Conservation (phyloP, 2,113 vertebrate genomes). For the Ctenodactylus gundi region DNA sequence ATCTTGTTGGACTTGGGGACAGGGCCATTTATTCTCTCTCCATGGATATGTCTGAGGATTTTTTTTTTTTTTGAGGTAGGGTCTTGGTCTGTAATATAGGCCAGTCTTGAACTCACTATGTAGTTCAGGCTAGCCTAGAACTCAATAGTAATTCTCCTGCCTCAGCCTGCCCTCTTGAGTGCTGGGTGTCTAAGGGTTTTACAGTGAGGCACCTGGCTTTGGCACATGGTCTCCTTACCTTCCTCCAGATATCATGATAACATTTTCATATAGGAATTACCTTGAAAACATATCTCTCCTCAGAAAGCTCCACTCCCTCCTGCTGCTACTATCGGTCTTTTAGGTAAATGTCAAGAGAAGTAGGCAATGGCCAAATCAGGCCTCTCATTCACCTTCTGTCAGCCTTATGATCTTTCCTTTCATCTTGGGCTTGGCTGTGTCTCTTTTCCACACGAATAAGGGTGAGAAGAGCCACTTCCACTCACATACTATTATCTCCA, state of each 20-base stretch:
- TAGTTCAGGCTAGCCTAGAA: no score
- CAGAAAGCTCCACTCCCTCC: not conserved
- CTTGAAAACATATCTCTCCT: slow-evolving; percentile 6
- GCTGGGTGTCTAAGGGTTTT: slow-evolving; percentile 4
- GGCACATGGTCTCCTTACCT: not conserved
- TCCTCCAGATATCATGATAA: slow-evolving; percentile 16
- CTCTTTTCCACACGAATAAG: not conserved
- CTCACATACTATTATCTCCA: not conserved
- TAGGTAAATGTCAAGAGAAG: not conserved
- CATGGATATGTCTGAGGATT: not conserved
- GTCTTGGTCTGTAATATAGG: no score
- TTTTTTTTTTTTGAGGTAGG: no score
- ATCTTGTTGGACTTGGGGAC: not conserved
- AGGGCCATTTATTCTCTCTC: not conserved
- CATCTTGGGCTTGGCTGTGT: not conserved
- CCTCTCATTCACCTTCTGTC: not conserved
- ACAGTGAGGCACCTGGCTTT: slow-evolving; percentile 6
- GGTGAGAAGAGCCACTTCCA: not conserved
- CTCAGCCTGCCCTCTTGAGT: no score
- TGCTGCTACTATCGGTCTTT: not conserved
- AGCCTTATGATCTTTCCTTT: slow-evolving; percentile 24
- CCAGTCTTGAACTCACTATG: no score
- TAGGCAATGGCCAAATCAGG: not conserved
- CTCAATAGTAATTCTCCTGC: no score
- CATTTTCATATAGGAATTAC: slow-evolving; percentile 18